Evolutionary conservation across 37 sponge, comb jelly and placozoan species (phyloP).

Genomic region (Oscarella lobularis): DNA sequence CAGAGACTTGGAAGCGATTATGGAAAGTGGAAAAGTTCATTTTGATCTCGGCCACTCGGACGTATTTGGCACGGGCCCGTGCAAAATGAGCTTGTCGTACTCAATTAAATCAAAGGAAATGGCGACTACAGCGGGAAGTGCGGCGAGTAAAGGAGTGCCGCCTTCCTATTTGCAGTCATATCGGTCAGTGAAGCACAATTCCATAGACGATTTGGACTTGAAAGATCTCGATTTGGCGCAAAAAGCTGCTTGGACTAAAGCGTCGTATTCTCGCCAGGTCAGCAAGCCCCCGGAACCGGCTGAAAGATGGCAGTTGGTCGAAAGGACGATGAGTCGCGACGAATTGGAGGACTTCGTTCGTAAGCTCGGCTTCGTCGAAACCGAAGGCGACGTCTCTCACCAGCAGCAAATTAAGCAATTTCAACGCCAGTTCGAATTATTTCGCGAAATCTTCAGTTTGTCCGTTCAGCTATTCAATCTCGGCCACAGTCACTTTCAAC

Average conservation of each 20-base stretch:
- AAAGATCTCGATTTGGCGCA: not conserved
- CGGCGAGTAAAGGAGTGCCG: not conserved
- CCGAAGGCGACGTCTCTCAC: slow-evolving; percentile 25
- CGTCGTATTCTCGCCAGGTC: not conserved
- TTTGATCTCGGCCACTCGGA: slow-evolving; percentile 20
- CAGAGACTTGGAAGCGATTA: slow-evolving; percentile 39
- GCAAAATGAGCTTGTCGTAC: not conserved
- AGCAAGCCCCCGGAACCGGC: not conserved
- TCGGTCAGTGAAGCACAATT: too few species aligned
- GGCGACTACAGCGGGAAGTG: too few species aligned
- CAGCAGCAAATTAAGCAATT: not conserved
- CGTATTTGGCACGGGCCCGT: not conserved
- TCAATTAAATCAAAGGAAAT: too few species aligned
- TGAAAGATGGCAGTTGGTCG: not conserved
- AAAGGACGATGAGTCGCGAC: not conserved
- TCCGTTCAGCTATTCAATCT: not conserved
- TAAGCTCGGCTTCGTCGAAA: slow-evolving; percentile 71
- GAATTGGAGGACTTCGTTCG: slow-evolving; percentile 71
- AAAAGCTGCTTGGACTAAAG: not conserved
- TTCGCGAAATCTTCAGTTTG: not conserved
- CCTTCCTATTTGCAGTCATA: not conserved
- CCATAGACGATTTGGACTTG: too few species aligned
- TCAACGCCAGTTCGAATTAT: not conserved
- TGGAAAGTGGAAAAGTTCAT: slow-evolving; percentile 41
- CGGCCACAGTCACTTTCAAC: not conserved